A percentile compares a stretch with the other conserved stretches of the same genome.
phyloP scores from a whole-genome alignment of 2,888 invertebrate species.

The Merodon equestris region DNA sequence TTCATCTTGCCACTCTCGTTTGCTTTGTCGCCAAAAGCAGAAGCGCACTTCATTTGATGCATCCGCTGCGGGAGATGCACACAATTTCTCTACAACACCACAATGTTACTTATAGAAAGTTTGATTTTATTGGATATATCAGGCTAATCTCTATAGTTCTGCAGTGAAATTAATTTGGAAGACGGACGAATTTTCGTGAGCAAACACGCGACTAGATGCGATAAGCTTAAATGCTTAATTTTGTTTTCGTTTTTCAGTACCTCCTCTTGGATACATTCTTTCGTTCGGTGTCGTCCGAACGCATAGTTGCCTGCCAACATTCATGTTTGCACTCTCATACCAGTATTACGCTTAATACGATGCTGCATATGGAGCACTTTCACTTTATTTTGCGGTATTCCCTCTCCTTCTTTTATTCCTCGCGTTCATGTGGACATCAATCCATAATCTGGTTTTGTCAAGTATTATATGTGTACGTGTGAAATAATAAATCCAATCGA shows the following conservation, averaged over 20 bases:
- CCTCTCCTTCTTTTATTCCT: slow-evolving; percentile 63
- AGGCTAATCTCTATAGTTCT: slow-evolving; percentile 31
- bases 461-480: slow-evolving; percentile 17
- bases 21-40: slow-evolving; percentile 64
- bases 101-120: slow-evolving; percentile 44
- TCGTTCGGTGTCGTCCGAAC: slow-evolving; percentile 48
- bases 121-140: slow-evolving; percentile 61
- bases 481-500: slow-evolving; percentile 55
- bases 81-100: slow-evolving; percentile 56
- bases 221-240: slow-evolving; percentile 33
- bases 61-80: slow-evolving; percentile 53
- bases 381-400: slow-evolving; percentile 67
- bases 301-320: slow-evolving; percentile 38
- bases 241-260: slow-evolving; percentile 21
- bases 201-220: slow-evolving; percentile 37
- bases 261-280: slow-evolving; percentile 32
- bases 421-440: slow-evolving; percentile 39
- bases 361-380: slow-evolving; percentile 68
- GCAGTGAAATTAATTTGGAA: too few species aligned
- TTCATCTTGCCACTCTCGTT: slow-evolving; percentile 56
- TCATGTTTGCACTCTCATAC: slow-evolving; percentile 36
- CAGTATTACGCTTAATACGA: slow-evolving; percentile 55
- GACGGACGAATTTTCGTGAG: slow-evolving; percentile 29
- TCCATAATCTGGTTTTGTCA: slow-evolving; percentile 57
- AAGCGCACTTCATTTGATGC: slow-evolving; percentile 48